These are phyloP conservation scores for Muschampia plurimacula DNA, from an alignment of 2,888 invertebrate genomes.

Conservation along the genomic window DNA sequence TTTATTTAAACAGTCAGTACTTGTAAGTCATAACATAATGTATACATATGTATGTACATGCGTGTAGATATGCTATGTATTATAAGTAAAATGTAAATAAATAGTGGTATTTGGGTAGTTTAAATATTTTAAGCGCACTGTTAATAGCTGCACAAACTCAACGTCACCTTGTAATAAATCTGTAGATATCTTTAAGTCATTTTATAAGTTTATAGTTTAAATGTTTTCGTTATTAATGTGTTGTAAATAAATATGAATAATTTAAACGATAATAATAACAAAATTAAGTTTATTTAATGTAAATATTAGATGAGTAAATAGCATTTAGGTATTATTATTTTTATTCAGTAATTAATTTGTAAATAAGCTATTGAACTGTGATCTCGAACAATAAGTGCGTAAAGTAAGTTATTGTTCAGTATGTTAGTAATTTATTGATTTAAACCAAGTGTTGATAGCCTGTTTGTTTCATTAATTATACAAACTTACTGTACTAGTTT, in stretches of 20 bases:
- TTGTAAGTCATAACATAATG: neutral
- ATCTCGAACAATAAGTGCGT: constrained; percentile 81
- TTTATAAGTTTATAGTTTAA: neutral
- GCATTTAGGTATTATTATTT: constrained; percentile 14
- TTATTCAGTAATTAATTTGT: neutral
- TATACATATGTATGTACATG: neutral
- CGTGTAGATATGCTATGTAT: neutral
- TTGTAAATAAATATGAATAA: neutral
- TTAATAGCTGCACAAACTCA: constrained; percentile 36
- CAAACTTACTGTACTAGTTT: no score
- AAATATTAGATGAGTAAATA: neutral
- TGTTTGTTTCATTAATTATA: neutral
- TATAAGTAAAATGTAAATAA: neutral
- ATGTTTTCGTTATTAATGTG: neutral
- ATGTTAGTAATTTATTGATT: constrained; percentile 52
- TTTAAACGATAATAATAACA: neutral
- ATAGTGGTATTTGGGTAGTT: constrained; percentile 24
- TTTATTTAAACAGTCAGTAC: constrained; percentile 19
- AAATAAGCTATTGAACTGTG: constrained; percentile 60
- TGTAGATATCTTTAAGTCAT: constrained; percentile 5
- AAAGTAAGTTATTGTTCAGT: constrained; percentile 76
- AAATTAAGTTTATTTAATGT: neutral
- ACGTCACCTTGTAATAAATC: constrained; percentile 36
- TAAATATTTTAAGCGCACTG: constrained; percentile 33
- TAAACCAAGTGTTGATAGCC: constrained; percentile 48